phyloP scores from a whole-genome alignment of 2,113 vertebrate species.

The Dolichotis patagonum region DNA sequence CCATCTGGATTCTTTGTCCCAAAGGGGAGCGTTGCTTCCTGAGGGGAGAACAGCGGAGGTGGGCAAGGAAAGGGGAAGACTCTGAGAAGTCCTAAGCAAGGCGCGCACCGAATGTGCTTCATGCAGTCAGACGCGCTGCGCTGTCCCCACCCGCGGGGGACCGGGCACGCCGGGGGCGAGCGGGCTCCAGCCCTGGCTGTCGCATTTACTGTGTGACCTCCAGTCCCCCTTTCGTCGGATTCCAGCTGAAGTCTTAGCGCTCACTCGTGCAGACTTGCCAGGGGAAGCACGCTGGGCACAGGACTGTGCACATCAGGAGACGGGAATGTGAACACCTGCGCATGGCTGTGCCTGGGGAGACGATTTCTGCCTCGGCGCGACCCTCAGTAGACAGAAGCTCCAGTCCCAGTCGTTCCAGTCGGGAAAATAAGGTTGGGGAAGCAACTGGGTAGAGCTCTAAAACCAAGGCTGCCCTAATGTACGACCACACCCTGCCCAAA shows the following conservation, averaged over 20 bases:
- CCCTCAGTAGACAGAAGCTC: neutral
- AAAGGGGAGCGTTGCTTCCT: neutral
- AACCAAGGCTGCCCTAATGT: neutral
- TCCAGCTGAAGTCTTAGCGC: neutral
- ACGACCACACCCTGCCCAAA: accelerated
- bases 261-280: neutral
- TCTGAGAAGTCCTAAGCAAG: neutral
- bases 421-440: neutral
- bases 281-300: neutral
- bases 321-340: neutral
- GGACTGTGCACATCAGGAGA: neutral
- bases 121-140: accelerated
- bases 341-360: neutral
- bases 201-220: neutral
- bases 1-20: too few species aligned
- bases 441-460: neutral
- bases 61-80: neutral
- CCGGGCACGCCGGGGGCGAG: accelerated
- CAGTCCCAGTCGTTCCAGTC: neutral
- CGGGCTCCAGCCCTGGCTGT: neutral
- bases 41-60: neutral
- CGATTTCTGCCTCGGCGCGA: neutral
- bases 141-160: accelerated
- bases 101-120: neutral
- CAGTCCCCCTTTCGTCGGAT: neutral